Conservation (phyloP, 2,888 invertebrate species). For the Deilephila elpenor region DNA sequence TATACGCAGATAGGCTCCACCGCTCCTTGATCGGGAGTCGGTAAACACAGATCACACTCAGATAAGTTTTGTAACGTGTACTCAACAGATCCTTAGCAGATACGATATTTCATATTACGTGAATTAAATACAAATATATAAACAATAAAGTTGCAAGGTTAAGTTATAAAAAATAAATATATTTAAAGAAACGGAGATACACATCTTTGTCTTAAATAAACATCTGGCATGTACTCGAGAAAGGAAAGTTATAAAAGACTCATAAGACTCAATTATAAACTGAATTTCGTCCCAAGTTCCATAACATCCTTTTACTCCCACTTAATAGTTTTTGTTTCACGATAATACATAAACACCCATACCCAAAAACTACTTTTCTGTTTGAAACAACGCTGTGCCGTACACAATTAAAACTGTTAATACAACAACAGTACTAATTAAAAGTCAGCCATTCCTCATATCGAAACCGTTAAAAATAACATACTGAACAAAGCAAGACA, state of each 20-base stretch:
- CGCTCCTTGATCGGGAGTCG: slow-evolving; percentile 49
- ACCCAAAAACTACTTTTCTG: neutral
- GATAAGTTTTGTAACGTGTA: slow-evolving; percentile 46
- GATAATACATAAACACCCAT: neutral
- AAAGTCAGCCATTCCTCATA: neutral
- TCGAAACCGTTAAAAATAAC: neutral
- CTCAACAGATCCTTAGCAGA: neutral
- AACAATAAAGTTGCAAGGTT: neutral
- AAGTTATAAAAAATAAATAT: neutral
- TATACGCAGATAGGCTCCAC: slow-evolving; percentile 59
- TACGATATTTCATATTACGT: slow-evolving; percentile 11
- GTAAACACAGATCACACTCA: slow-evolving; percentile 47
- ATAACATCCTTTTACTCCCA: neutral
- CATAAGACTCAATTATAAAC: neutral
- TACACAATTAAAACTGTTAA: neutral
- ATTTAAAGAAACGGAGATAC: no score
- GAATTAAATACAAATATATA: neutral
- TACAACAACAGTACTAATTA: neutral
- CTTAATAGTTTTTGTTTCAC: neutral
- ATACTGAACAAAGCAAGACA: slow-evolving; percentile 14
- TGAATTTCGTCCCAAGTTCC: neutral
- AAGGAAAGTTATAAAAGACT: neutral
- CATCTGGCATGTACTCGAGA: neutral
- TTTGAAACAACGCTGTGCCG: neutral
- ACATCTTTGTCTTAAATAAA: neutral